Evolutionary conservation across 2,797 vertebrate species (phyloP), one percentile per base, ranked within the genome.

Genomic region (Clarias pachynema): DNA sequence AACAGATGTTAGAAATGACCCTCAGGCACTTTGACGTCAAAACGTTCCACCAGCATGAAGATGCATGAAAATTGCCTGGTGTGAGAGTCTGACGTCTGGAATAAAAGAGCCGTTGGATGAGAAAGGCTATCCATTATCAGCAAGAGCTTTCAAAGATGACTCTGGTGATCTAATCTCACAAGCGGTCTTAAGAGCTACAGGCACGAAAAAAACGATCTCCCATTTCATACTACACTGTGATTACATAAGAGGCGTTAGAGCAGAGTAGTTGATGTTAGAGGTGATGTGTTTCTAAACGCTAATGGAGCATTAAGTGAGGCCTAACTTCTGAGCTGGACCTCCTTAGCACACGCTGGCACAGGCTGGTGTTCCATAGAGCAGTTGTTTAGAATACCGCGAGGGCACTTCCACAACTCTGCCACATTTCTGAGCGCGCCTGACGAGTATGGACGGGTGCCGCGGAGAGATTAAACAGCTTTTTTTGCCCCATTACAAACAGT

Each of bases 261-360:
- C 59, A 66, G 57, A 37, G 57, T 56, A 62, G 68, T 56, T 37
- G 69, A 74, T n/a, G 60, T 80, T 49, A 26, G 37, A 81, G 18
- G 18, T 18, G 31, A 73, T 40, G 60, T 44, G 66, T 72, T 81
- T 82, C 26, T 86, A 79, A 83, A 90, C 81, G 84, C 85, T 87
- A 91, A 89, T 87, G 90, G 91, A 85, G 91, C 73, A 87, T 89
- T 88, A 92, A 89, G 89, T 79, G 86, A 89, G 90, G 90, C 89
- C 90, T 91, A 89, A 89, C 69, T 83, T 86, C 89, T 81, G 86
- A 84, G 82, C 57, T 85, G 85, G 86, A 85, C 75, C 74, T 87
- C 40, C 24, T 82, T 29, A 88, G 90, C 86, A 85, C 91, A 77
- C 49, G 91, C 90, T 92, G 91, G 91, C 90, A 94, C 92, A 86